Conservation (phyloP, 1,140 invertebrate species). For the Sarcophaga peregrina region DNA sequence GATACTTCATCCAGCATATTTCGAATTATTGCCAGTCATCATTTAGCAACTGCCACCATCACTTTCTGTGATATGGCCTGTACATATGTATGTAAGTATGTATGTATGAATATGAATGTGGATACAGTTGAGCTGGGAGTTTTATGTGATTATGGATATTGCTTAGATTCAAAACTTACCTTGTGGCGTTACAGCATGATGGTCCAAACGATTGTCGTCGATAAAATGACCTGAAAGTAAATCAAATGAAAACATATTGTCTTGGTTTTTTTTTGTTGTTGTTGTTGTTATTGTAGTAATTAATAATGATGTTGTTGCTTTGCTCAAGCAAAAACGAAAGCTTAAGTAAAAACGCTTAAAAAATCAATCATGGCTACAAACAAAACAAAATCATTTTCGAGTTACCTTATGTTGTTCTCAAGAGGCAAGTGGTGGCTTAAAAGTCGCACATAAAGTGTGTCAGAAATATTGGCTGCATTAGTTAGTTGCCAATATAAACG, state of each 20-base stretch:
- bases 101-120: too few species aligned
- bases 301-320: constrained; percentile 29
- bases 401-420: background rate
- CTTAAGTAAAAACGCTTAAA: too few species aligned
- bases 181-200: constrained; percentile 61
- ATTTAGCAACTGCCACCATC: background rate
- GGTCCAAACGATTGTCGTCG: constrained; percentile 62
- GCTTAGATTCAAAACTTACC: constrained; percentile 46
- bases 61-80: background rate
- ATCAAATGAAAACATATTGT: constrained; percentile 41
- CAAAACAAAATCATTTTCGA: background rate
- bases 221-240: constrained; percentile 63
- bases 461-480: background rate
- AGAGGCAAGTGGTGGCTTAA: background rate
- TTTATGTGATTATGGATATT: background rate
- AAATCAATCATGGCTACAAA: background rate
- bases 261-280: background rate
- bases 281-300: background rate
- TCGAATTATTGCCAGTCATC: background rate
- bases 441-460: background rate
- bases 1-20: background rate
- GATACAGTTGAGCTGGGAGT: too few species aligned
- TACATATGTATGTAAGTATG: too few species aligned
- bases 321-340: too few species aligned
- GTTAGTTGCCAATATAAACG: background rate